A percentile compares a stretch with the other conserved stretches of the same genome.
Conservation (phyloP, 2,113 vertebrate genomes). For the Caracal caracal region DNA sequence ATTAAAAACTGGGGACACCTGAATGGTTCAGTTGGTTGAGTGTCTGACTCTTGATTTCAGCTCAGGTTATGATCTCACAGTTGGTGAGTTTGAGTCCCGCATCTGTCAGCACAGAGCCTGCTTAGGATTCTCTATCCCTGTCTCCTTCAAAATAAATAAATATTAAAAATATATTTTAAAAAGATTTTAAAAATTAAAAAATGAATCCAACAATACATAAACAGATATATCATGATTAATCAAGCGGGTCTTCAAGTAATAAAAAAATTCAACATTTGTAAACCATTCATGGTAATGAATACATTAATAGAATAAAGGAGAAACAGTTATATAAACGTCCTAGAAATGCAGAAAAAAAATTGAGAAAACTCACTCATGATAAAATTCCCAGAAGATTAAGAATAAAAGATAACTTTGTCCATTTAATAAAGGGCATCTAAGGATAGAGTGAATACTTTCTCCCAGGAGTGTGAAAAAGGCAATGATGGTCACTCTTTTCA, state of each 20-base stretch:
- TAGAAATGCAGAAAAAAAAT: not conserved
- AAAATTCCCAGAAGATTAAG: not conserved
- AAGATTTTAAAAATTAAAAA: not conserved
- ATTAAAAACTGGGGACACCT: not conserved
- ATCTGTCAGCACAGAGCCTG: too few relatives aligned
- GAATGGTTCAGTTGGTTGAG: too few relatives aligned
- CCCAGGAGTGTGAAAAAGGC: not conserved
- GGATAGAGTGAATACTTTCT: not conserved
- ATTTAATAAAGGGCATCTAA: not conserved
- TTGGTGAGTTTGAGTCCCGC: too few relatives aligned
- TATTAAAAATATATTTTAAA: too few relatives aligned
- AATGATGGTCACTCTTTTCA: not conserved
- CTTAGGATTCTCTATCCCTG: too few relatives aligned
- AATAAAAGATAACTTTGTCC: not conserved
- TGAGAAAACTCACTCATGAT: not conserved
- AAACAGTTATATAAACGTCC: not conserved
- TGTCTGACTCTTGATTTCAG: too few relatives aligned
- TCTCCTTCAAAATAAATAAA: too few relatives aligned
- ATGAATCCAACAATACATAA: not conserved
- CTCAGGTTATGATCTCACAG: too few relatives aligned
- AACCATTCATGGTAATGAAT: not conserved
- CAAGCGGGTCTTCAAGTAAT: not conserved
- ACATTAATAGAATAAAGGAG: not conserved
- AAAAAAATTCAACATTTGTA: not conserved
- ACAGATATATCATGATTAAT: not conserved